Conservation (phyloP, 1,140 invertebrate genomes). For the Vanessa tameamea region DNA sequence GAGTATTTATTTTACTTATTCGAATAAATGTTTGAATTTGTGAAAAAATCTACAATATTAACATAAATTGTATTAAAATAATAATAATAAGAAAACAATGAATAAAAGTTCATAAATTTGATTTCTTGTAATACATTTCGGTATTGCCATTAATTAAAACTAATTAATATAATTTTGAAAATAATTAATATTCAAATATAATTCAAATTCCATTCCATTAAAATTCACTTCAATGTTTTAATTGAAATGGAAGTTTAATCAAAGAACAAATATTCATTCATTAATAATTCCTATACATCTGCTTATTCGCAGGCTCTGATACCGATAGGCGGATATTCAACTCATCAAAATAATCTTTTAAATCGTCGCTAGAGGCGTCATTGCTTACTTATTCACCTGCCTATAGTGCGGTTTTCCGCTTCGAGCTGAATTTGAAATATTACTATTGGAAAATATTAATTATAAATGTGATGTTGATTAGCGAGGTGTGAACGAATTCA, state of each 20-base stretch:
- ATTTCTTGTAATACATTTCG: no score
- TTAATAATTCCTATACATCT: slow-evolving; percentile 14
- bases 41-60: no score
- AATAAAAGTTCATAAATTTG: no score
- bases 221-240: not conserved
- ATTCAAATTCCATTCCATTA: not conserved
- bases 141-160: no score
- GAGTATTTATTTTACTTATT: no score
- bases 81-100: no score
- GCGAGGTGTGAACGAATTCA: no score
- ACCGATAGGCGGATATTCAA: slow-evolving; percentile 22
- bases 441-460: not conserved
- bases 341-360: slow-evolving; percentile 31
- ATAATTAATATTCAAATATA: no score
- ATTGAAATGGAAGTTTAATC: not conserved
- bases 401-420: slow-evolving; percentile 20
- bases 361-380: slow-evolving; percentile 26
- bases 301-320: slow-evolving; percentile 2
- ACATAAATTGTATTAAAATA: no score
- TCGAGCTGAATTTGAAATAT: not conserved
- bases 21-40: no score
- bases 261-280: slow-evolving; percentile 12
- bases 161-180: no score
- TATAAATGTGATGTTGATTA: not conserved
- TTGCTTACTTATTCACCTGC: slow-evolving; percentile 29